These are phyloP conservation scores for Capitulum mitella DNA, from an alignment of 2,888 invertebrate genomes.

Conservation along the genomic window DNA sequence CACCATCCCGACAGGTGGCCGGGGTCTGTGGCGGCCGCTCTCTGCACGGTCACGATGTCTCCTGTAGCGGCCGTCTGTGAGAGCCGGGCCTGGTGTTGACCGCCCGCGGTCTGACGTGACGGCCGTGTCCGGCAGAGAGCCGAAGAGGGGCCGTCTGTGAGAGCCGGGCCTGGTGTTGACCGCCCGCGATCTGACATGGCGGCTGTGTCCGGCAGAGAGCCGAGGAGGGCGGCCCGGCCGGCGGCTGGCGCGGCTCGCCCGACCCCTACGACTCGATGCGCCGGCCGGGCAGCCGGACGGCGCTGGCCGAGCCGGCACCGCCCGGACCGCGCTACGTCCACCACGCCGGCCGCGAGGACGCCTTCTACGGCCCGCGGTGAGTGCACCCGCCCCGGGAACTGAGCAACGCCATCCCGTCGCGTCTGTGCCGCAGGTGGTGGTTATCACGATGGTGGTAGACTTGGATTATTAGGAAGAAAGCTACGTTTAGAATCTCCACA, in stretches of 20 bases:
- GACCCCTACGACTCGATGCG: slow-evolving; percentile 37
- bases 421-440: no score
- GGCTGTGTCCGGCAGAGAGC: neutral
- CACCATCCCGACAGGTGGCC: neutral
- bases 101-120: neutral
- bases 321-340: neutral
- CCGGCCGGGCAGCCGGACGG: slow-evolving; percentile 52
- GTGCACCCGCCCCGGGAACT: neutral
- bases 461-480: no score
- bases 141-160: neutral
- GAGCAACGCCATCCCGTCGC: no score
- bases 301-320: slow-evolving; percentile 51
- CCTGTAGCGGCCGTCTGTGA: neutral
- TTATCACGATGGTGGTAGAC: no score
- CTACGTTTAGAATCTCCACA: no score
- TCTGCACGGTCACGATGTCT: neutral
- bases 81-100: neutral
- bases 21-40: neutral
- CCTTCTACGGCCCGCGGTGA: neutral
- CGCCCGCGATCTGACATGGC: neutral
- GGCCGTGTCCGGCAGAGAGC: neutral
- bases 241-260: neutral
- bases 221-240: neutral
- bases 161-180: neutral
- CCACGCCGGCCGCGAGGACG: neutral